Evolutionary conservation across 2,797 vertebrate genomes (phyloP).

Genomic region (Acipenser transmontanus): DNA sequence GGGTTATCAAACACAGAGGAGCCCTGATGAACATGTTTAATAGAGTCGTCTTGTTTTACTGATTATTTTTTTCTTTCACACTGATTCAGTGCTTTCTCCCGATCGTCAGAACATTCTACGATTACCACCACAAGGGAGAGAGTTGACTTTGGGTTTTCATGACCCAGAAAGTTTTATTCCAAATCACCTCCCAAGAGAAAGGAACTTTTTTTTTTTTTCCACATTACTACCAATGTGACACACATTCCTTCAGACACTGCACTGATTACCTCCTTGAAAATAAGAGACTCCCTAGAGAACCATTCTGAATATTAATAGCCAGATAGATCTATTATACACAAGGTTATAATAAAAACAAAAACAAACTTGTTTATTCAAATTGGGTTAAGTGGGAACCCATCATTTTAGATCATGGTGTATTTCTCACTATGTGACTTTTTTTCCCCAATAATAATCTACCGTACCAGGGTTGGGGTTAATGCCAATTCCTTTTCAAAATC

Average conservation of each 20-base stretch:
- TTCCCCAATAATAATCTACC: too few relatives aligned
- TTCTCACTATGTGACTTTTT: too few relatives aligned
- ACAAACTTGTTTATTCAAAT: conserved; percentile 12
- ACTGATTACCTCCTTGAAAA: conserved; percentile 28
- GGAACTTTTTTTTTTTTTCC: conserved; percentile 20
- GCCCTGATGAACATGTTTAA: too few relatives aligned
- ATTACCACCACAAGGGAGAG: conserved; percentile 31
- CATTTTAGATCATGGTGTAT: too few relatives aligned
- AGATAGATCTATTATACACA: not conserved
- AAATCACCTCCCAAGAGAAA: conserved; percentile 1
- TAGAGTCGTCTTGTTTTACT: too few relatives aligned
- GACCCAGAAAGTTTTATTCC: conserved; percentile 34
- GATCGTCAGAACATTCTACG: too few relatives aligned
- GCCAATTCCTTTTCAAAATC: not conserved
- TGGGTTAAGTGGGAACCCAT: not conserved
- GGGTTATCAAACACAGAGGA: too few relatives aligned
- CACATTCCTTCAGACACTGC: conserved; percentile 24
- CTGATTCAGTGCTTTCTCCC: too few relatives aligned
- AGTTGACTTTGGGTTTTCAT: conserved; percentile 34
- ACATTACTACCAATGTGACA: conserved; percentile 31
- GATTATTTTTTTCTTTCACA: too few relatives aligned
- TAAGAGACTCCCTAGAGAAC: conserved; percentile 24
- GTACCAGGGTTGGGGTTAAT: not conserved
- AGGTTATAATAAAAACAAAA: conserved; percentile 3
- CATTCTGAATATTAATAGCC: conserved; percentile 8